Base-by-base conservation (phyloP, 2,888 invertebrate species). In the Torymus tubicola region DNA sequence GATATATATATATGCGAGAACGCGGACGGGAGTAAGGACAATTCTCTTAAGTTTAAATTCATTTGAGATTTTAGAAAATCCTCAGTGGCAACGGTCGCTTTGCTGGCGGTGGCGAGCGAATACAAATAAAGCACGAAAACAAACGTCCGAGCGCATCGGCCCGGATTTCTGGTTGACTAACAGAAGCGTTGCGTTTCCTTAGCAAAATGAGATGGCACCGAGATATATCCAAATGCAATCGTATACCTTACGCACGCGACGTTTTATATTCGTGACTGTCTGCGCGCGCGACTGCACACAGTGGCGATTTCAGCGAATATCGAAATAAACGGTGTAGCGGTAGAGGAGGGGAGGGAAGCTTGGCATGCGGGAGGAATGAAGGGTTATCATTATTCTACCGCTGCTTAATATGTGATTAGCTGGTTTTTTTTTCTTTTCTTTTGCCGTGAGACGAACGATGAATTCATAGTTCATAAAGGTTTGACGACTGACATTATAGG, bases 171-270 rank as follows among this genome's bases (percentile, higher is more conserved):
- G 14, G 8, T 42, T 55, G 63, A 21, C 31, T 24, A 58, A 63
- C 50, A 63, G 53, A 53, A 65, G 65, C 73, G 53, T 72, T 63
- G 31, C 68, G 50, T 60, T 61, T 67, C 61, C 68, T 76, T 80
- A 78, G 79, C 78, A 69, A 81, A 81, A 83, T 82, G 83, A 84
- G 81, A 83, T 82, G 73, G 81, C 83, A 24, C 52, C 8, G 79
- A 79, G 80, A 83, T 83, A 82, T 83, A 83, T 82, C 79, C 81
- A 78, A 80, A 81, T 82, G 75, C 80, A 80, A 82, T 82, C 78
- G 78, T 77, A 81, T n/a, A n/a, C 82, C 61, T 42, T 24, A 24
- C 24, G 14, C 60, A 31, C 64, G 50, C 69, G 75, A 82, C 82
- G 82, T 84, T 84, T 82, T 82, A 83, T 82, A 74, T 73, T 24